Evolutionary conservation across 2,113 vertebrate genomes (phyloP), one percentile per base, ranked within the genome.

Genomic region (Coreoperca whiteheadi): DNA sequence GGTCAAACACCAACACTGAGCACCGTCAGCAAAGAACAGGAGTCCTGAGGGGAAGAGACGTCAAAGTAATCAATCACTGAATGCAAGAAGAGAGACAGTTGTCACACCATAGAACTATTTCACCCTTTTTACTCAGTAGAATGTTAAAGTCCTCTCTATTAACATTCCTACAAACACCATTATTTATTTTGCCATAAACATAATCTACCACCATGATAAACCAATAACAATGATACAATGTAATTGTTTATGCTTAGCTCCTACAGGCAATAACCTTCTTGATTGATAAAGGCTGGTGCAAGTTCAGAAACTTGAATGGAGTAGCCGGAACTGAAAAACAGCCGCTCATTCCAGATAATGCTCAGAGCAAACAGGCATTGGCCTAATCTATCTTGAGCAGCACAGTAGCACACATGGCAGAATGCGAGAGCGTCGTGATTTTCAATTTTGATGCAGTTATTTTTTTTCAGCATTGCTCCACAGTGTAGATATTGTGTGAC

Each of bases 51-150:
- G 79, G 74, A 88, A 69, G 60, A 74, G 61, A 82, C 87, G 83
- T 92, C 88, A 89, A 83, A 90, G 86, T 70, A 78, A 88, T 91
- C 84, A 86, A 69, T 61, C 59, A n/a, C 43, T 69, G 63, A 87
- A 78, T 64, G 66, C 48, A 64, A 76, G 71, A 82, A 70, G 41
- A 77, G 81, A 77, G 61, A 74, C 50, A 65, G 73, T 87, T 75
- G 79, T 88, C 78, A 84, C 80, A 81, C 72, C 68, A 56, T 37
- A 21, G 51, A 83, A 70, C 65, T 18, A 32, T 79, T 81, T 85
- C 68, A 60, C 65, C 63, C 53, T 69, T 82, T 87, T 75, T 76
- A 80, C 76, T 79, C 63, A 18, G 57, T 21, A 78, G 48, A 66
- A 83, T 68, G 21, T 4, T 77, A 84, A 82, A 51, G 28, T 53